Base-by-base conservation (phyloP, 2,888 invertebrate species). In the Dyspetes luteomarginatus region DNA sequence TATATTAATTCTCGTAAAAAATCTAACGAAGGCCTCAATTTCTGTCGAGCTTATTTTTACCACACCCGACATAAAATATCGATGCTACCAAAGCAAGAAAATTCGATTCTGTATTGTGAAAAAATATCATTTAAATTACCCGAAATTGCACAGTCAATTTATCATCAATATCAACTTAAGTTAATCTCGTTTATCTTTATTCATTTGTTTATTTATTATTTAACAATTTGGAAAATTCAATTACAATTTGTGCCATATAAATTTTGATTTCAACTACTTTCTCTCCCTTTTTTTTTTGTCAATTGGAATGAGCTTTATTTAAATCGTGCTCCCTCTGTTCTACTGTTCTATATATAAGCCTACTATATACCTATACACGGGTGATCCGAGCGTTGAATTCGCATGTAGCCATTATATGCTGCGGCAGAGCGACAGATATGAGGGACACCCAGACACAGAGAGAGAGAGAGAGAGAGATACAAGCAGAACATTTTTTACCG, bases 401-500 rank as follows among this genome's bases (percentile, higher is more conserved):
- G 52, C 67, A 17, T 64, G 58, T 71, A 24, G 15, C 67, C 28
- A 64, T 78, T 67, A 36, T 45, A 48, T 45, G 55, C 17, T 4
- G 56, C 67, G 45, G 36, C 36, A 30, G 68, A 52, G 43, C 60
- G 58, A 52, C 28, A n/a, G 64, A 26, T 45, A 26, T 28, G 41
- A 24, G 30, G 62, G 28, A 72, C n/a, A n/a, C n/a, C n/a, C n/a
- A n/a, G 48, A 48, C 50, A 69, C 22, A n/a, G 56, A 15, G 41
- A 58, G 30, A 50, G 67, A 80, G 64, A 52, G 43, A 19, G 64
- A 56, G 52, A 55, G 28, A 12, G 41, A 45, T 28, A 36, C 19
- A 26, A 19, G 12, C 24, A 26, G 48, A 48, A 36, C 45, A 78
- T 81, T 79, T 73, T 80, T 43, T 48, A 22, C 43, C 81, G 81